Evolutionary conservation across 2,888 invertebrate species (phyloP).

Genomic region (Andrena bicolor): DNA sequence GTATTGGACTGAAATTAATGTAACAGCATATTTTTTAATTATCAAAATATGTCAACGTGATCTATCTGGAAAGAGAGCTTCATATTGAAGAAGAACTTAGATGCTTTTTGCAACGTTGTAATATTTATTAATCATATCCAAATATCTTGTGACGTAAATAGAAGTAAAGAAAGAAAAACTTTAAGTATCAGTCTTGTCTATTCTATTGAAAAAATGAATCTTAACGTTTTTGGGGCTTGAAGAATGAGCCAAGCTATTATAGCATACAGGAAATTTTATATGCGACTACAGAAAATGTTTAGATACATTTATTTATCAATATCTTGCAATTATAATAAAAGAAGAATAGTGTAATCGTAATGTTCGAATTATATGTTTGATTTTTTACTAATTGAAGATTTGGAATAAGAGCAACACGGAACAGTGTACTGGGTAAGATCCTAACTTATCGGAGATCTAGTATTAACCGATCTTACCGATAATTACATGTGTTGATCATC

Average conservation of each 20-base stretch:
- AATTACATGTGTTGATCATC: slow-evolving; percentile 25
- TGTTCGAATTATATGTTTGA: slow-evolving; percentile 62
- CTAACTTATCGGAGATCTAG: slow-evolving; percentile 38
- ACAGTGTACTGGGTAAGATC: slow-evolving; percentile 48
- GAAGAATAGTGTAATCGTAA: slow-evolving; percentile 62
- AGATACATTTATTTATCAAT: slow-evolving; percentile 74
- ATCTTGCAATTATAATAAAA: slow-evolving; percentile 64
- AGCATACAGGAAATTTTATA: slow-evolving; percentile 69
- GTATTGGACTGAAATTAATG: slow-evolving; percentile 80
- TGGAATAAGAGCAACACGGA: slow-evolving; percentile 53
- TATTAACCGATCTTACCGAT: slow-evolving; percentile 51
- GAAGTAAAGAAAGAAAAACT: slow-evolving; percentile 55
- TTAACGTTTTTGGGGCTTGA: slow-evolving; percentile 54
- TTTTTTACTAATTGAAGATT: slow-evolving; percentile 58
- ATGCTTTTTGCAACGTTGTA: slow-evolving; percentile 76
- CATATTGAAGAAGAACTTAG: slow-evolving; percentile 75
- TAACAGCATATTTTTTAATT: slow-evolving; percentile 73
- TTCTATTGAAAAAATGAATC: slow-evolving; percentile 45
- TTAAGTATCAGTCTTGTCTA: slow-evolving; percentile 62
- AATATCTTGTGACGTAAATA: slow-evolving; percentile 67
- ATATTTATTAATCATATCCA: slow-evolving; percentile 73
- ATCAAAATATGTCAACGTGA: slow-evolving; percentile 67
- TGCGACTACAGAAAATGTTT: slow-evolving; percentile 66
- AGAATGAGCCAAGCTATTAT: slow-evolving; percentile 47
- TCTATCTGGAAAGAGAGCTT: slow-evolving; percentile 70